Evolutionary conservation across 2,113 vertebrate genomes (phyloP).

Genomic region (Gorsachius goisagi): DNA sequence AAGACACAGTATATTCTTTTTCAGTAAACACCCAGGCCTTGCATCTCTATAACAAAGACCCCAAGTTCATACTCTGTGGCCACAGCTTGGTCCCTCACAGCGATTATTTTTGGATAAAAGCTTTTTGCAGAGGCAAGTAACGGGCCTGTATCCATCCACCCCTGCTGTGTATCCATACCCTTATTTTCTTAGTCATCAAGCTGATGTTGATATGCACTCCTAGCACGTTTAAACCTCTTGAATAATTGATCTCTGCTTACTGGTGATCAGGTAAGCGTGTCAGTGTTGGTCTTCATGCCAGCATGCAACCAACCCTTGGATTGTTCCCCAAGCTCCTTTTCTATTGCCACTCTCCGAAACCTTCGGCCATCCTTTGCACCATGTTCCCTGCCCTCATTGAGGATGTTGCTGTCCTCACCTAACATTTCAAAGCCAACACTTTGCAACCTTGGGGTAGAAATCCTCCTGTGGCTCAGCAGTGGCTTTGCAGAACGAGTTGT

Average conservation of each 20-base stretch:
- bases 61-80: not conserved
- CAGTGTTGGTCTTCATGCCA: not conserved
- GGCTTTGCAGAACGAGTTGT: rapidly evolving
- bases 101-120: not conserved
- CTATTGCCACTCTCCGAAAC: not conserved
- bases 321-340: not conserved
- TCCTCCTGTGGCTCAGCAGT: not conserved
- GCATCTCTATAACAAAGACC: not conserved
- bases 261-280: not conserved
- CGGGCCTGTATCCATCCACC: not conserved
- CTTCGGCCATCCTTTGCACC: not conserved
- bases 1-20: not conserved
- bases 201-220: not conserved
- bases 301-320: not conserved
- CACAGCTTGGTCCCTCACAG: not conserved
- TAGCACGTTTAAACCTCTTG: not conserved
- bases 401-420: not conserved
- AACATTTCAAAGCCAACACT: not conserved
- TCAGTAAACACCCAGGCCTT: not conserved
- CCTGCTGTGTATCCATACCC: not conserved
- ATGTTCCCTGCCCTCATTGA: not conserved
- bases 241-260: not conserved
- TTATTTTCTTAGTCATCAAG: not conserved
- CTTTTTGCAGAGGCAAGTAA: not conserved
- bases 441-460: not conserved